These are phyloP conservation scores for Metridium senile DNA, from an alignment of 92 coral and sea anemone genomes.

Conservation along the genomic window DNA sequence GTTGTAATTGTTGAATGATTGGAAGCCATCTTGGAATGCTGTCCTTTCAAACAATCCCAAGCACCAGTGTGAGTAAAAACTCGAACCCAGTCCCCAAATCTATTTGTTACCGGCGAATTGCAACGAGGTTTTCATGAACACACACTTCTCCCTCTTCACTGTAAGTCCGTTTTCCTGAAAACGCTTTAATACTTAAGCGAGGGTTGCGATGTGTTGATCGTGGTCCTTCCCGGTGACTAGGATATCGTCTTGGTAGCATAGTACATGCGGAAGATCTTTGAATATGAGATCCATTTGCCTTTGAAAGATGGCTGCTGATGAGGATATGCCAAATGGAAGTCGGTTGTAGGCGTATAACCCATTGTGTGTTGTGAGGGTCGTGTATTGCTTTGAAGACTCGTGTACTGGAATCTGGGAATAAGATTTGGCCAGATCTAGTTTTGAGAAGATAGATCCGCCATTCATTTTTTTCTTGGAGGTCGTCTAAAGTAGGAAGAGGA, in stretches of 20 bases:
- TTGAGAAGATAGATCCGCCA: conserved; percentile 40
- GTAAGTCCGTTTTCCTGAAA: background rate
- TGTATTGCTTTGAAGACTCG: conserved; percentile 12
- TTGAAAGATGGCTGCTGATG: conserved; percentile 21
- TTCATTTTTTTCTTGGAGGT: conserved; percentile 20
- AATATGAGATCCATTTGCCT: conserved; percentile 9
- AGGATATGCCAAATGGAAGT: conserved; percentile 31
- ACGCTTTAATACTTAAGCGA: background rate
- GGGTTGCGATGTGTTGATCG: conserved; percentile 13
- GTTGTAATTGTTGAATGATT: no score
- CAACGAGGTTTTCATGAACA: conserved; percentile 23
- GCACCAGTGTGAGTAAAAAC: no score
- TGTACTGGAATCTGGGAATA: conserved; percentile 39
- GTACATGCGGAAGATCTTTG: conserved; percentile 5
- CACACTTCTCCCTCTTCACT: conserved; percentile 15
- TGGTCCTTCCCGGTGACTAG: conserved; percentile 25
- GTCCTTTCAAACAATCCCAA: no score
- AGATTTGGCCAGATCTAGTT: conserved; percentile 50
- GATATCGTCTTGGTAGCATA: background rate
- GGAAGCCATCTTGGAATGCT: no score
- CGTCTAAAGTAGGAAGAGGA: conserved; percentile 29
- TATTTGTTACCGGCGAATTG: conserved; percentile 27
- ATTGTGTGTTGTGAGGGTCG: conserved; percentile 11
- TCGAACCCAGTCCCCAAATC: no score
- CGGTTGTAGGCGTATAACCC: conserved; percentile 17